Conservation (phyloP, 2,888 invertebrate genomes). For the Drosophila dives region DNA sequence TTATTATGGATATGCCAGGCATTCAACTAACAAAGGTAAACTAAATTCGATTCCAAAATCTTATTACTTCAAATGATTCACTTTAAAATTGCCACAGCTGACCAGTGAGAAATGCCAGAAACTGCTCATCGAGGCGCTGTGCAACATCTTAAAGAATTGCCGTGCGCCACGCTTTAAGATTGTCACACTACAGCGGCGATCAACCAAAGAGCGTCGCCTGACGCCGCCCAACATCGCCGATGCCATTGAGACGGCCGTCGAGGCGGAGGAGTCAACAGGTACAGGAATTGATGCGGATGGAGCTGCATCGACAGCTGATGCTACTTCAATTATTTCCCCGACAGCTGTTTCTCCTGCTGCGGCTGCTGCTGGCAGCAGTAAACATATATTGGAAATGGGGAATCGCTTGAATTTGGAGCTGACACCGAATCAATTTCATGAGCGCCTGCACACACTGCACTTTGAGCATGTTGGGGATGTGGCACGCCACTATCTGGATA, state of each 20-base stretch:
- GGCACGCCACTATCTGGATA: slow-evolving; percentile 90
- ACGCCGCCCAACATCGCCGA: slow-evolving; percentile 35
- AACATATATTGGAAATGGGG: slow-evolving; percentile 4
- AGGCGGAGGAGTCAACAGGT: slow-evolving; percentile 25
- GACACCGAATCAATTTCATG: slow-evolving; percentile 87
- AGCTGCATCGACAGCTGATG: slow-evolving; percentile 17
- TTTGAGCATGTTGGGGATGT: slow-evolving; percentile 90
- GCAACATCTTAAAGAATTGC: slow-evolving; percentile 92
- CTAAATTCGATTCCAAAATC: not conserved
- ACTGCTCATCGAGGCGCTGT: slow-evolving; percentile 90
- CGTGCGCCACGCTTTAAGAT: slow-evolving; percentile 88
- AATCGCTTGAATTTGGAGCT: slow-evolving; percentile 62
- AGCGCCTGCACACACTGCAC: slow-evolving; percentile 87
- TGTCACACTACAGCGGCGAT: slow-evolving; percentile 84
- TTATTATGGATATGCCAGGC: slow-evolving; percentile 88
- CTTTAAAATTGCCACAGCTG: slow-evolving; percentile 84
- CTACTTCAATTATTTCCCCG: not conserved
- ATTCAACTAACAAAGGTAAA: slow-evolving; percentile 85
- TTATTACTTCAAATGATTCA: slow-evolving; percentile 18
- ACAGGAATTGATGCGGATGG: slow-evolving; percentile 18
- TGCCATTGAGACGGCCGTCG: slow-evolving; percentile 37
- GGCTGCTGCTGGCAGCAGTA: slow-evolving; percentile 23
- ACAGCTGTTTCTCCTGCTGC: not conserved
- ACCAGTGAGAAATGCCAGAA: slow-evolving; percentile 90
- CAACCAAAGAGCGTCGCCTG: slow-evolving; percentile 58